phyloP scores from a whole-genome alignment of 2,888 invertebrate genomes.

The Seira sanloemensis region DNA sequence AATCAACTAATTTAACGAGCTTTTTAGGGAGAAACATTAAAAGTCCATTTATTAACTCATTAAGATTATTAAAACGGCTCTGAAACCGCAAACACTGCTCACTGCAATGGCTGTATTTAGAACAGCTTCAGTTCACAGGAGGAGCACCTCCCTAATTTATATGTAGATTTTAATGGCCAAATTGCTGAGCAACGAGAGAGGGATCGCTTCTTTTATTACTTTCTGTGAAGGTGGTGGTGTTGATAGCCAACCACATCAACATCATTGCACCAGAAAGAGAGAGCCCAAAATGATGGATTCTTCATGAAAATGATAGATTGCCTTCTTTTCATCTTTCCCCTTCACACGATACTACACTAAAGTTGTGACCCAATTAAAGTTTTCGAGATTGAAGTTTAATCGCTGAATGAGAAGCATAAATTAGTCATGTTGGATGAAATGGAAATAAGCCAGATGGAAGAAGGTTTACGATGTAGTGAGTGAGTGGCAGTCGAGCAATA shows the following conservation, averaged over 20 bases:
- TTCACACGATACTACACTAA: background rate
- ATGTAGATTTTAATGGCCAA: background rate
- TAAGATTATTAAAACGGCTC: conserved; percentile 40
- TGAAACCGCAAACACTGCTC: background rate
- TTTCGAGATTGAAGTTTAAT: conserved; percentile 40
- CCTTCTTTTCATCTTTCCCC: conserved; percentile 26
- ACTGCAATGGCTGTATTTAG: background rate
- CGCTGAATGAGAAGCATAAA: conserved; percentile 19
- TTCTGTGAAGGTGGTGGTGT: background rate
- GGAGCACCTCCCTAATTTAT: background rate
- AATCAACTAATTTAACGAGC: conserved; percentile 40
- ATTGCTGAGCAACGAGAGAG: background rate
- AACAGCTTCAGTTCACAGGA: background rate
- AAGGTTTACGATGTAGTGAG: background rate
- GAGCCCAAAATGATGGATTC: conserved; percentile 24
- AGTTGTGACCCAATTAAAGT: conserved; percentile 52
- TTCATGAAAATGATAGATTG: conserved; percentile 35
- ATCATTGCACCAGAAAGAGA: background rate
- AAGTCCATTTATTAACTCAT: conserved; percentile 56
- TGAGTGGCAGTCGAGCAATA: background rate
- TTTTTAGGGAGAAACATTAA: conserved; percentile 34
- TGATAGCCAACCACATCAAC: background rate
- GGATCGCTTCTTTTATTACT: background rate
- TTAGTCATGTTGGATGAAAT: conserved; percentile 24
- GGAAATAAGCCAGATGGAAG: conserved; percentile 20